Percentiles rank a stretch among this genome's conserved stretches.
These are phyloP conservation scores for Laticauda laticaudata DNA, from an alignment of 2,113 vertebrate species.

Conservation along the genomic window DNA sequence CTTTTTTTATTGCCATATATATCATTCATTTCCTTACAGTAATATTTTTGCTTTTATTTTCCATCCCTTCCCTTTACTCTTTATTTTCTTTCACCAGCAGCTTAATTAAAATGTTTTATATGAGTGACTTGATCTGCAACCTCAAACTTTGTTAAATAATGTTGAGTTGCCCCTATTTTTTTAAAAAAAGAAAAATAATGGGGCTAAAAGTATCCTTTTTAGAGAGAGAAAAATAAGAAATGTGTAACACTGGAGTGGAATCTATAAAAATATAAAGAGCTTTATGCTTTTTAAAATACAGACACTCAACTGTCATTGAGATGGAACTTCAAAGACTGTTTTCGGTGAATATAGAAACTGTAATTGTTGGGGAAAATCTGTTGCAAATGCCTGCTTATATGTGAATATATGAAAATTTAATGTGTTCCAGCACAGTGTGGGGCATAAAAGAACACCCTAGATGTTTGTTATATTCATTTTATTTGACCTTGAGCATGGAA, in stretches of 20 bases:
- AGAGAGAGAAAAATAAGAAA: not conserved
- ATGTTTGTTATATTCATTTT: not conserved
- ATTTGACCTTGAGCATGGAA: not conserved
- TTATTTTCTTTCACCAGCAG: conserved; percentile 14
- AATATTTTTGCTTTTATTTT: not conserved
- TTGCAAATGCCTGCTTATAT: conserved; percentile 26
- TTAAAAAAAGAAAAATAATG: not conserved
- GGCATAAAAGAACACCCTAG: conserved; percentile 1
- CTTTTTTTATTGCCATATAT: not conserved
- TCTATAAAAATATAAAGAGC: conserved; percentile 11
- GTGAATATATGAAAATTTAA: conserved; percentile 26
- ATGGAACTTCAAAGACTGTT: conserved; percentile 17
- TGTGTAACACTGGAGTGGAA: conserved; percentile 21
- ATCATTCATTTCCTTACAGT: not conserved
- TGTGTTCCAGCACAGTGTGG: conserved; percentile 2
- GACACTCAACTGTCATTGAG: conserved; percentile 5
- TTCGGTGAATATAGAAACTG: conserved; percentile 20
- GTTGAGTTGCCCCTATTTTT: conserved; percentile 19
- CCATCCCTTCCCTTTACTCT: not conserved
- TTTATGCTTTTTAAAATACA: conserved; percentile 20
- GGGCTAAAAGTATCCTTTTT: conserved; percentile 29
- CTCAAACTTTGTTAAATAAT: conserved; percentile 50
- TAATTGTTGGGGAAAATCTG: conserved; percentile 20
- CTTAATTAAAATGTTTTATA: conserved; percentile 47
- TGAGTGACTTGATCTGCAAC: conserved; percentile 45